A percentile compares a stretch with the other conserved stretches of the same genome.
Evolutionary conservation across 2,888 invertebrate genomes (phyloP).

Genomic region (Acleris emargana): DNA sequence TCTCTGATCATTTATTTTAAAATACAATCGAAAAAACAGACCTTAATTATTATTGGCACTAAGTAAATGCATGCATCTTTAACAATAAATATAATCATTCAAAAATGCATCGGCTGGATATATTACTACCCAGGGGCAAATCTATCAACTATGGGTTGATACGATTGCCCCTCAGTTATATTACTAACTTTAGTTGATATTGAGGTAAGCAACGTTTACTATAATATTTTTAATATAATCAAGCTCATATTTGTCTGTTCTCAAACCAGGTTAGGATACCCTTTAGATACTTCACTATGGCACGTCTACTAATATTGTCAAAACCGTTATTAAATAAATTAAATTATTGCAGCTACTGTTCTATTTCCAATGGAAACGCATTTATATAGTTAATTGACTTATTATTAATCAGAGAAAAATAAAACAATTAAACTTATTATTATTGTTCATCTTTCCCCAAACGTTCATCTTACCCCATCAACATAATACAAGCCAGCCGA

Average conservation of each 20-base stretch:
- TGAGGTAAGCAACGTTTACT: too few species aligned
- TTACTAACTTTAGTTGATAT: neutral
- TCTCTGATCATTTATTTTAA: slow-evolving; percentile 3
- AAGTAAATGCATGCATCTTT: slow-evolving; percentile 25
- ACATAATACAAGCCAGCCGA: slow-evolving; percentile 30
- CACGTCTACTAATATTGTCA: too few species aligned
- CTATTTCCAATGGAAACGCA: too few species aligned
- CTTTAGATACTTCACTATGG: too few species aligned
- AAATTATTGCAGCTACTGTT: too few species aligned
- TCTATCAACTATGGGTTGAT: neutral
- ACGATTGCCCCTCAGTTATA: neutral
- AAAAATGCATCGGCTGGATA: slow-evolving; percentile 25
- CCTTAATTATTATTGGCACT: slow-evolving; percentile 14
- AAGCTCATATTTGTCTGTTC: too few species aligned
- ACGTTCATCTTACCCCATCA: neutral
- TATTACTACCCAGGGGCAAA: slow-evolving; percentile 10
- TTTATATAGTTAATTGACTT: too few species aligned
- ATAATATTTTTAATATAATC: too few species aligned
- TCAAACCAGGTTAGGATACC: too few species aligned
- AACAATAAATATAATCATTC: neutral
- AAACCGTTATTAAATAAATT: too few species aligned
- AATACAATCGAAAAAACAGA: neutral
- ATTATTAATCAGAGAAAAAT: too few species aligned
- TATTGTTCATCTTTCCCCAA: neutral
- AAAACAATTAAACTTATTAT: neutral